Conservation (phyloP, 2,797 vertebrate genomes). For the Enteromius fasciolatus region DNA sequence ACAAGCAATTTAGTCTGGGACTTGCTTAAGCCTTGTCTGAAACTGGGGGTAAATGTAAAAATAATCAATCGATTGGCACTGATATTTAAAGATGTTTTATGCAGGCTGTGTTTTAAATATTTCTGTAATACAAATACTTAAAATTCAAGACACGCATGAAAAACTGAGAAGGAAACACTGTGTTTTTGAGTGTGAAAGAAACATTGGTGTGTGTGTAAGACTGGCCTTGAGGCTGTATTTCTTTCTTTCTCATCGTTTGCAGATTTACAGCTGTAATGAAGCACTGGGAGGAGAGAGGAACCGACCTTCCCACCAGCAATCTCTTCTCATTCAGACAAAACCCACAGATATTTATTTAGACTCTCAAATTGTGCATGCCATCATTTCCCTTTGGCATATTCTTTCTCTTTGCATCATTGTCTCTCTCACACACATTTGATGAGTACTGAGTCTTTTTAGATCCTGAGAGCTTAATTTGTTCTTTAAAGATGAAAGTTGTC, state of each 20-base stretch:
- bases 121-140: not conserved
- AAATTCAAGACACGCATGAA: not conserved
- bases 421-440: not conserved
- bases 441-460: not conserved
- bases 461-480: slow-evolving; percentile 8
- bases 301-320: slow-evolving; percentile 42
- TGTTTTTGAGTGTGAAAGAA: not conserved
- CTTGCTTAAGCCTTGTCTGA: too few relatives aligned
- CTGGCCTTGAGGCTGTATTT: slow-evolving; percentile 29
- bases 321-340: not conserved
- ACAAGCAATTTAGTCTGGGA: too few relatives aligned
- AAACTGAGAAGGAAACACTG: not conserved
- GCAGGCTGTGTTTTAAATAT: not conserved
- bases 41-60: not conserved
- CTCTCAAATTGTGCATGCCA: not conserved
- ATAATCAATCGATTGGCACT: not conserved
- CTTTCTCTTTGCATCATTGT: slow-evolving; percentile 3
- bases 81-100: slow-evolving; percentile 4
- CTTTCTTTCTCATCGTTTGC: slow-evolving; percentile 6
- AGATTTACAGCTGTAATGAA: slow-evolving; percentile 46
- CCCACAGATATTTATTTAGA: not conserved
- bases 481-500: slow-evolving; percentile 4
- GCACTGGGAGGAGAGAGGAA: slow-evolving; percentile 23
- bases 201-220: not conserved
- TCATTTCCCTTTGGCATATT: not conserved